Percentiles rank a stretch among this genome's conserved stretches.
These are phyloP conservation scores for Liparis tanakae DNA, from an alignment of 2,797 vertebrate genomes.

Conservation along the genomic window DNA sequence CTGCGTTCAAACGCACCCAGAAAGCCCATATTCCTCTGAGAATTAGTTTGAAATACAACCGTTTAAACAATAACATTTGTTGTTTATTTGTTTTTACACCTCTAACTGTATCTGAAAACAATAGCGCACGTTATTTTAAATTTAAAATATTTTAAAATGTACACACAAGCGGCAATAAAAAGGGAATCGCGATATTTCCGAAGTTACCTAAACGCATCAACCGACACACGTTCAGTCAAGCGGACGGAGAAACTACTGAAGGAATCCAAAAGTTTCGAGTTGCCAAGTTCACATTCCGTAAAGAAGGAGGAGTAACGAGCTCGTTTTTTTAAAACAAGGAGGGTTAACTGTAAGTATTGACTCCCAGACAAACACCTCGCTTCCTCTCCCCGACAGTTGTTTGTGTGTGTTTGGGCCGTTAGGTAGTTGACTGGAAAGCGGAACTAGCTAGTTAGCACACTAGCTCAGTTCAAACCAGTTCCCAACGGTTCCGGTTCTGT, in stretches of 20 bases:
- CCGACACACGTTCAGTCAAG: conserved; percentile 22
- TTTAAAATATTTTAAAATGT: neutral
- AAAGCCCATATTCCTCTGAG: neutral
- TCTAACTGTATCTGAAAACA: neutral
- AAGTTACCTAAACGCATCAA: conserved; percentile 44
- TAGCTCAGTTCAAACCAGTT: conserved; percentile 44
- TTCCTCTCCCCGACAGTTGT: conserved; percentile 15
- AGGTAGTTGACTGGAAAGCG: conserved; percentile 65
- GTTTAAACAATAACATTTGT: neutral
- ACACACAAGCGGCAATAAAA: neutral
- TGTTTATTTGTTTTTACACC: neutral
- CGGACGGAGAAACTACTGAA: conserved; percentile 48
- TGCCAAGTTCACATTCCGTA: conserved; percentile 58
- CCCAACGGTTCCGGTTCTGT: conserved; percentile 13
- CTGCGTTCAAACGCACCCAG: conserved; percentile 40
- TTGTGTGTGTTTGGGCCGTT: conserved; percentile 31
- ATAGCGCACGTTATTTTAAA: neutral
- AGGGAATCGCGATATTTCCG: conserved; percentile 4
- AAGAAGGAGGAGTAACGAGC: conserved; percentile 68
- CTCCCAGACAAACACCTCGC: conserved; percentile 26
- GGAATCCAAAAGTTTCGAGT: conserved; percentile 69
- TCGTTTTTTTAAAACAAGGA: conserved; percentile 37
- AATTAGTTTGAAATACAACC: neutral
- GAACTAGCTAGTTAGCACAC: conserved; percentile 69
- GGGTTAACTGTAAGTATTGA: conserved; percentile 66